Conservation (phyloP, 2,113 vertebrate species). For the Leucopternis melanops region DNA sequence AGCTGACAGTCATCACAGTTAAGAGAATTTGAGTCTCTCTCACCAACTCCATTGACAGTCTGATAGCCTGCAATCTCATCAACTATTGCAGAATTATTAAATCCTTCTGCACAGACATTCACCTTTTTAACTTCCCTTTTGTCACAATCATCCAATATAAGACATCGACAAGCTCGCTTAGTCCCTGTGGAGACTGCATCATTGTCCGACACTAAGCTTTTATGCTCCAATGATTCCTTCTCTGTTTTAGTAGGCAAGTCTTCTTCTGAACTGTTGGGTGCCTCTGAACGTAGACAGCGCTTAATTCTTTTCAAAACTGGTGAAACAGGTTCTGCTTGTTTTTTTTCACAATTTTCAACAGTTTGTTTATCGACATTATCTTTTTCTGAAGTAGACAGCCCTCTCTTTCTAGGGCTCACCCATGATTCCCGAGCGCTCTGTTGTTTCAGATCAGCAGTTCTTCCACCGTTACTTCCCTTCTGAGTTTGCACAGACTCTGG, state of each 20-base stretch:
- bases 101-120: conserved; percentile 72
- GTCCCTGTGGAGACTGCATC: conserved; percentile 76
- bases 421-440: conserved; percentile 77
- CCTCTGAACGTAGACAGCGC: conserved; percentile 85
- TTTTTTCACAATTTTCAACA: conserved; percentile 83
- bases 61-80: conserved; percentile 74
- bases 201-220: conserved; percentile 76
- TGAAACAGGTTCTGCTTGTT: conserved; percentile 72
- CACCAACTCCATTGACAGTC: conserved; percentile 86
- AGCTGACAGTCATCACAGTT: conserved; percentile 77
- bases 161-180: conserved; percentile 78
- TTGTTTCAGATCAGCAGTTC: conserved; percentile 77
- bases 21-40: conserved; percentile 75
- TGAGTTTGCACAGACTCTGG: conserved; percentile 78
- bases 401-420: conserved; percentile 86
- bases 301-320: conserved; percentile 89
- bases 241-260: conserved; percentile 74
- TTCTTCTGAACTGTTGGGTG: conserved; percentile 82
- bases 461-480: conserved; percentile 74
- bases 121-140: conserved; percentile 83
- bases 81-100: conserved; percentile 66
- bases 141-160: conserved; percentile 81
- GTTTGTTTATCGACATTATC: conserved; percentile 81
- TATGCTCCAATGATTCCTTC: conserved; percentile 74
- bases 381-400: conserved; percentile 85